Percentiles rank a stretch among this genome's conserved stretches.
Evolutionary conservation across 2,797 vertebrate genomes (phyloP).

Genomic region (Zenarchopterus dispar): DNA sequence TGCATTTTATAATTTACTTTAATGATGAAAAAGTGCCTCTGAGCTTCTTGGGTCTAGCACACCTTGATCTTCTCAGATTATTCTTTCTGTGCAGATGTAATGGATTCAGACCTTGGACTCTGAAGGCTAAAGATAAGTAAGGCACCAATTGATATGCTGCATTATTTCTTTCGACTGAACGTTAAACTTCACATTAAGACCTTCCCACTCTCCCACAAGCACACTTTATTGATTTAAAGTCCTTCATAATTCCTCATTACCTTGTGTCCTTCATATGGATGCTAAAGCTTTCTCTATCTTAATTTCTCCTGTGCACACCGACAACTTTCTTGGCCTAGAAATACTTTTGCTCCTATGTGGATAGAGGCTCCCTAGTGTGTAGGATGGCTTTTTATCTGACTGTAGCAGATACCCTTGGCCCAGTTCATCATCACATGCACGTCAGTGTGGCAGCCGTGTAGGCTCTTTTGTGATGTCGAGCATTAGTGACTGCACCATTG

Average conservation of each 20-base stretch:
- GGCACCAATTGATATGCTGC: not conserved
- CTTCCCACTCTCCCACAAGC: slow-evolving; percentile 10
- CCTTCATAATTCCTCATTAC: slow-evolving; percentile 1
- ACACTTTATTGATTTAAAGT: slow-evolving; percentile 28
- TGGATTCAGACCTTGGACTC: slow-evolving; percentile 21
- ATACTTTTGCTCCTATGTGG: slow-evolving; percentile 44
- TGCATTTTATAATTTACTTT: slow-evolving; percentile 20
- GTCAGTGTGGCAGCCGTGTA: slow-evolving; percentile 29
- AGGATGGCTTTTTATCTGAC: slow-evolving; percentile 44
- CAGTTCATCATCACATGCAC: slow-evolving; percentile 58
- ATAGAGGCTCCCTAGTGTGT: slow-evolving; percentile 61
- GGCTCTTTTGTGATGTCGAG: slow-evolving; percentile 43
- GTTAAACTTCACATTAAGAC: slow-evolving; percentile 17
- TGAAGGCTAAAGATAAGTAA: slow-evolving; percentile 33
- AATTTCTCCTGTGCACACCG: slow-evolving; percentile 12
- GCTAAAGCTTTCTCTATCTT: slow-evolving; percentile 19
- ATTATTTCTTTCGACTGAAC: slow-evolving; percentile 27
- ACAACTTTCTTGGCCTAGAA: slow-evolving; percentile 66
- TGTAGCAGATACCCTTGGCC: slow-evolving; percentile 67
- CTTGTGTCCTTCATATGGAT: slow-evolving; percentile 11
- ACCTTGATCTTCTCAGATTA: slow-evolving; percentile 24
- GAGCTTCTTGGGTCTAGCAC: not conserved
- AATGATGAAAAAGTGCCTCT: slow-evolving; percentile 22
- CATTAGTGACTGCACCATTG: slow-evolving; percentile 36
- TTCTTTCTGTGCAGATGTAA: not conserved